Evolutionary conservation across 2,113 vertebrate genomes (phyloP).

Genomic region (Cairina moschata): DNA sequence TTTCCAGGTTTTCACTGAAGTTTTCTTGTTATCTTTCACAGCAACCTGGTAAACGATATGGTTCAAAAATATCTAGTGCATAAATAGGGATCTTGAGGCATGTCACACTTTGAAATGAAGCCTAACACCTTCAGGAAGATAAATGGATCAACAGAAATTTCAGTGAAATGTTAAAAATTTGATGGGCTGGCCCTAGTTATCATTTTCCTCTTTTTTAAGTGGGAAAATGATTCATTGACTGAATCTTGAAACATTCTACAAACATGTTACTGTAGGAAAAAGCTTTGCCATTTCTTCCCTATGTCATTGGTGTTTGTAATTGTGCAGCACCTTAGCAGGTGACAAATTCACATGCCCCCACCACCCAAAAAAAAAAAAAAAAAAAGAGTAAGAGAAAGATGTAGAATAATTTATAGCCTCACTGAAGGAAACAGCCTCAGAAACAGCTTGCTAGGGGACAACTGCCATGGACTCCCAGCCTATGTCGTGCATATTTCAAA

Average conservation of each 20-base stretch:
- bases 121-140: background rate
- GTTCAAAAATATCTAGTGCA: background rate
- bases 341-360: background rate
- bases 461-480: conserved; percentile 41
- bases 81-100: background rate
- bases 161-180: background rate
- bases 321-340: background rate
- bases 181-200: background rate
- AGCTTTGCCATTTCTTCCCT: background rate
- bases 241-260: background rate
- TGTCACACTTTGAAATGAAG: background rate
- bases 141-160: background rate
- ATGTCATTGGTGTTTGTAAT: background rate
- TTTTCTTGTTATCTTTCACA: background rate
- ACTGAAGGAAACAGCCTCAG: background rate
- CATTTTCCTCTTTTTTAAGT: background rate
- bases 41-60: background rate
- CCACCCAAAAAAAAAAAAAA: too few species aligned
- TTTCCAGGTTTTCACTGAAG: background rate
- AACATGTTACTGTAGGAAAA: background rate
- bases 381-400: background rate
- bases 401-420: background rate
- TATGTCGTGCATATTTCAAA: conserved; percentile 40
- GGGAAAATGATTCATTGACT: background rate
- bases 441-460: conserved; percentile 30